phyloP scores from a whole-genome alignment of 2,888 invertebrate species.

The Protophormia terraenovae region DNA sequence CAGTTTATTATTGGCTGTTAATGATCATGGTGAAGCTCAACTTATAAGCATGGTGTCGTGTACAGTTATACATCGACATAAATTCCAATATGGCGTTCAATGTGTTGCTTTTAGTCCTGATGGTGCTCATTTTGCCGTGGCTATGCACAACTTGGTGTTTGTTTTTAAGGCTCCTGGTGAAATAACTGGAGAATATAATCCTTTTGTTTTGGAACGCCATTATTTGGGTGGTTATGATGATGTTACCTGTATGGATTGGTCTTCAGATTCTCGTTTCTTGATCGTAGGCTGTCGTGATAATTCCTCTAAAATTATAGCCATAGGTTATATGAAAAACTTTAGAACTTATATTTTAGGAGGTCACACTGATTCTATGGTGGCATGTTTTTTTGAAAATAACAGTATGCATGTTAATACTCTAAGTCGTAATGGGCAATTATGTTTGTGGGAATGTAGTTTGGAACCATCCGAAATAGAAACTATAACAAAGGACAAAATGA shows the following conservation, averaged over 20 bases:
- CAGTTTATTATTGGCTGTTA: constrained; percentile 90
- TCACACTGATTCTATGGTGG: constrained; percentile 92
- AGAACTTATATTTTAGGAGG: constrained; percentile 89
- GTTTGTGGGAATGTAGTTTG: constrained; percentile 92
- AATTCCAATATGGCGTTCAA: constrained; percentile 89
- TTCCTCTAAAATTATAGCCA: constrained; percentile 90
- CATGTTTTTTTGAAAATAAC: constrained; percentile 93
- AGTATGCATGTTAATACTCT: constrained; percentile 92
- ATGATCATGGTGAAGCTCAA: constrained; percentile 94
- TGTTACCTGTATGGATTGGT: constrained; percentile 95
- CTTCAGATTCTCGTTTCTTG: constrained; percentile 92
- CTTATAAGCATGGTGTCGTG: constrained; percentile 93
- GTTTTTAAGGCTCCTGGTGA: constrained; percentile 93
- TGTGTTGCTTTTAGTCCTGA: constrained; percentile 95
- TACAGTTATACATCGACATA: constrained; percentile 90
- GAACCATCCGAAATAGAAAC: constrained; percentile 85
- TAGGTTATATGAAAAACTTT: constrained; percentile 89
- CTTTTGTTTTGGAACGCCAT: constrained; percentile 91
- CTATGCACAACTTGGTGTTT: constrained; percentile 92
- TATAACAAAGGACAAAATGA: neutral
- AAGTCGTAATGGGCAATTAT: constrained; percentile 89
- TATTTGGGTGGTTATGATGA: constrained; percentile 92
- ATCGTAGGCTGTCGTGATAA: constrained; percentile 96
- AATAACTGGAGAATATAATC: constrained; percentile 91
- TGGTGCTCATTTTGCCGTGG: constrained; percentile 95